phyloP scores from a whole-genome alignment of 2,113 vertebrate species.

The Neolamprologus brichardi region DNA sequence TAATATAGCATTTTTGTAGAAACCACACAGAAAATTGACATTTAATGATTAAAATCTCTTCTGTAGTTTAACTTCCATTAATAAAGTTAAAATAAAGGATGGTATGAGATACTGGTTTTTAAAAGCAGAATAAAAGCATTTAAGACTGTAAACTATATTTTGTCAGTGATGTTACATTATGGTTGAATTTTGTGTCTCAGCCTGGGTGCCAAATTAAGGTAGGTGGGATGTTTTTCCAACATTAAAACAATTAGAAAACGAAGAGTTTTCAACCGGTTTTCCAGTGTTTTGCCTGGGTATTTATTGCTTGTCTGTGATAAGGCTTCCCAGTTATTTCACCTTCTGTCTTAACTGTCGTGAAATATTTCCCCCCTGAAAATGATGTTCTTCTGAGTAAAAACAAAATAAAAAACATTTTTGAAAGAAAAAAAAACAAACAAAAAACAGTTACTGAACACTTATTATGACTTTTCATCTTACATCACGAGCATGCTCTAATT shows the following conservation, averaged over 20 bases:
- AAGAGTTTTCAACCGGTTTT: neutral
- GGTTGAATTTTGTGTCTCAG: neutral
- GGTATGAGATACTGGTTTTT: neutral
- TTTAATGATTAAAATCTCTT: neutral
- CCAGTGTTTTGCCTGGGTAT: neutral
- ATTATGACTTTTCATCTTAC: neutral
- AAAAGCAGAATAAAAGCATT: neutral
- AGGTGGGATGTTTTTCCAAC: neutral
- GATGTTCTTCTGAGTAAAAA: neutral
- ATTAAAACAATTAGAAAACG: neutral
- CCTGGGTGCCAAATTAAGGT: neutral
- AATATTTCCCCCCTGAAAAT: neutral
- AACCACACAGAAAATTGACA: neutral
- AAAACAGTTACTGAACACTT: neutral
- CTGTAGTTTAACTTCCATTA: neutral
- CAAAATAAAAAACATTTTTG: neutral
- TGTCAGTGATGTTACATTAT: neutral
- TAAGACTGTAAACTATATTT: neutral
- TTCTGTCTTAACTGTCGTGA: neutral
- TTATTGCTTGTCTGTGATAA: neutral
- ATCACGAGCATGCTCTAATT: neutral
- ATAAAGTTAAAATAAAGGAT: neutral
- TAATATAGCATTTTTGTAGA: neutral
- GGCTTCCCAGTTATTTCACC: neutral
- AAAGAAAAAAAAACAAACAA: neutral